Conservation (phyloP, 2,888 invertebrate species). For the Nomada ruficornis region DNA sequence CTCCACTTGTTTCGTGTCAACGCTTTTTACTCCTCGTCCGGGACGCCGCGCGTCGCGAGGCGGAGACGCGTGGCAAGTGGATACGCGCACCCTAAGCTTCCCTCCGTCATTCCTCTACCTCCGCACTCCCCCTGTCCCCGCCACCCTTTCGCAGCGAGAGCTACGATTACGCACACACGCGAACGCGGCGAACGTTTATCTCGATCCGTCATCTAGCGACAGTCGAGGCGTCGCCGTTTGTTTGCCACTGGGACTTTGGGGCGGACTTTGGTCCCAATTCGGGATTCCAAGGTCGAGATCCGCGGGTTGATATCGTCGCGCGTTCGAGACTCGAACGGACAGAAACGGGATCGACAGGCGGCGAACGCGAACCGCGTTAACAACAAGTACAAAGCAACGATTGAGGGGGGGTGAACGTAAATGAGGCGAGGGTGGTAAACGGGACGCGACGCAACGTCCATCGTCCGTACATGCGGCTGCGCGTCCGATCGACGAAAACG, state of each 20-base stretch:
- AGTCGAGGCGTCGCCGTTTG: neutral
- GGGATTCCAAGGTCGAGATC: constrained; percentile 25
- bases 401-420: fast-evolving
- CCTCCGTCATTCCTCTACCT: too few relatives aligned
- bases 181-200: constrained; percentile 18
- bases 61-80: too few relatives aligned
- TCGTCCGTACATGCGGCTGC: neutral
- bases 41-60: neutral
- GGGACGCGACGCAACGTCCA: neutral
- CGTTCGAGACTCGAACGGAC: neutral
- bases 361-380: neutral
- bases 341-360: neutral
- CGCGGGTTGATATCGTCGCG: constrained; percentile 7
- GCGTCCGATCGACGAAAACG: neutral
- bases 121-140: too few relatives aligned
- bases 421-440: too few relatives aligned
- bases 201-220: constrained; percentile 9
- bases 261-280: constrained; percentile 32
- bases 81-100: too few relatives aligned
- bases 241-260: neutral
- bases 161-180: neutral
- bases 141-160: too few relatives aligned
- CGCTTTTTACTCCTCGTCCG: too few relatives aligned
- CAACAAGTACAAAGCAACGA: too few relatives aligned
- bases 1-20: neutral